A percentile compares a stretch with the other conserved stretches of the same genome.
Evolutionary conservation across 2,888 invertebrate species (phyloP).

Genomic region (Eumerus sabulonum): DNA sequence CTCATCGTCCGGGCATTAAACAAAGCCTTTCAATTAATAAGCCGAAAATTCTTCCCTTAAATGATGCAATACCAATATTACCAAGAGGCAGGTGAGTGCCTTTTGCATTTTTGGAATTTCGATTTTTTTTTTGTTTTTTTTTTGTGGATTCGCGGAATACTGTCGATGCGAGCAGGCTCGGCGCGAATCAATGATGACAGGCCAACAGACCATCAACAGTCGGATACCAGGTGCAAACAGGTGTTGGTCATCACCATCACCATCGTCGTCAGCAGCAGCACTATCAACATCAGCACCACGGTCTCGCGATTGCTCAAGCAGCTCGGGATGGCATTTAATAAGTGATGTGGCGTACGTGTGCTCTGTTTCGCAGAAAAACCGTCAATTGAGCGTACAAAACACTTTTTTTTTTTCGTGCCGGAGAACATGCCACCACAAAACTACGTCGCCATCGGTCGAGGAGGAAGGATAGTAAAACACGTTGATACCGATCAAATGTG

Average conservation of each 20-base stretch:
- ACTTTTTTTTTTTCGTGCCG: constrained; percentile 28
- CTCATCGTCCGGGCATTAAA: not conserved
- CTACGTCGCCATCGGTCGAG: constrained; percentile 24
- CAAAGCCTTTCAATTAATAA: constrained; percentile 57
- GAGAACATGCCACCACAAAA: constrained; percentile 42
- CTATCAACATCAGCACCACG: constrained; percentile 11
- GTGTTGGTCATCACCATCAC: constrained; percentile 50
- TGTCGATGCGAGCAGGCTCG: constrained; percentile 5
- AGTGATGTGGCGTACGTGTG: constrained; percentile 50
- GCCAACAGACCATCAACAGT: constrained; percentile 37
- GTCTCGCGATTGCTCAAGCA: constrained; percentile 38
- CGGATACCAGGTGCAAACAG: constrained; percentile 62
- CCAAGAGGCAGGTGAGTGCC: constrained; percentile 57
- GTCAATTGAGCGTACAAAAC: constrained; percentile 53
- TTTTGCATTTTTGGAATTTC: no score
- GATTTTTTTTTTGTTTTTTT: not conserved
- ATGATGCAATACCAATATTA: constrained; percentile 42
- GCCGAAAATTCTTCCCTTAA: constrained; percentile 53
- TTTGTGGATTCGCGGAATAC: constrained; percentile 18
- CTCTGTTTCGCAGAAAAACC: constrained; percentile 21
- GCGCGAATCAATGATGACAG: constrained; percentile 42
- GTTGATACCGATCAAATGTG: constrained; percentile 55
- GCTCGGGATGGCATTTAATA: constrained; percentile 63
- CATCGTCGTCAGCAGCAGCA: constrained; percentile 2
- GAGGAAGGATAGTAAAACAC: constrained; percentile 50